Evolutionary conservation across 2,113 vertebrate species (phyloP), one percentile per base, ranked within the genome.

Genomic region (Apeltes quadracus): DNA sequence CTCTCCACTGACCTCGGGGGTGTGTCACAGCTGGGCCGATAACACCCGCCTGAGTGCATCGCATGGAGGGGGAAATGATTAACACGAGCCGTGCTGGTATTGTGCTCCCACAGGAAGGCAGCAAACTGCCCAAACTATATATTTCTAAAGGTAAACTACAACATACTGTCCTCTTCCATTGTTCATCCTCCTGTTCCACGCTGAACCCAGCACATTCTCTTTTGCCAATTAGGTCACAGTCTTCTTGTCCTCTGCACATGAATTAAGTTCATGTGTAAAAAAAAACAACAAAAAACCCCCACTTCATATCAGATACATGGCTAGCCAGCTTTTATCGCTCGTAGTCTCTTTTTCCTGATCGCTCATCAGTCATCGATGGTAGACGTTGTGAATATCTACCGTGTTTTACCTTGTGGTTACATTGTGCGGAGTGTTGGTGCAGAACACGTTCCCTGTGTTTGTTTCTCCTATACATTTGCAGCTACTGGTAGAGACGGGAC

Each of bases 401-500:
- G 2, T 29, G 29, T 29, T 29, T 29, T 23, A 9, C 58, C 14
- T 8, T 22, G 27, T 38, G 10, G 46, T 32, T 39, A 8, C 18
- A 59, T 56, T 39, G 29, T 11, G 32, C 15, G 41, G 16, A 46
- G 25, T 16, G 15, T 29, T 38, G 46, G n/a, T 18, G 2, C 6
- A 20, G 25, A 58, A 38, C 27, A 22, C 18, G 4, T 69, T 15
- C n/a, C 25, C 54, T 36, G 48, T 27, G 7, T n/a, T 10, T 57
- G 27, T n/a, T 58, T 38, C 57, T 64, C 27, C 56, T 16, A 6
- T 29, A 22, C 56, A 41, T 38, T 1, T 50, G 2, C 27, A 25
- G 63, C 61, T 61, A 3, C 38, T 50, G 44, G 27, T 67, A 36
- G 51, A 69, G 53, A 59, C 50, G 7, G 3, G 20, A 32, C 57